Evolutionary conservation across 2,113 vertebrate species (phyloP).

Genomic region (Maylandia zebra): DNA sequence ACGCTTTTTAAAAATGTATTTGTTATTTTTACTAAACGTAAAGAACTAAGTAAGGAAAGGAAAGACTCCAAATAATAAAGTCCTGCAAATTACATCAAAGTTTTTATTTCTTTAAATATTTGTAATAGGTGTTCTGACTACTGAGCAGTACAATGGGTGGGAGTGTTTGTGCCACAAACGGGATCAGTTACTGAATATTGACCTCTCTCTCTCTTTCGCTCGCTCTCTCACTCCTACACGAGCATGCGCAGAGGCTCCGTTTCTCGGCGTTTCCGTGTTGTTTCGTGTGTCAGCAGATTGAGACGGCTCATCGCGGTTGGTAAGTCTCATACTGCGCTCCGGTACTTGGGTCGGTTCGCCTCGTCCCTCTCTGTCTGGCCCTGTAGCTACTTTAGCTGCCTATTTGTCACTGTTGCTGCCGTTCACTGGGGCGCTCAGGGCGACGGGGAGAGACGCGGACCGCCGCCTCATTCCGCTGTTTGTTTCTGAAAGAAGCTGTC

Average conservation of each 20-base stretch:
- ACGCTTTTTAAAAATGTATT: background rate
- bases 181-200: background rate
- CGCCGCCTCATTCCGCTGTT: background rate
- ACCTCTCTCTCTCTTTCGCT: background rate
- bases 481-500: constrained; percentile 6
- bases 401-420: background rate
- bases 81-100: background rate
- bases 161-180: background rate
- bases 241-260: constrained; percentile 24
- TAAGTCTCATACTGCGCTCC: background rate
- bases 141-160: background rate
- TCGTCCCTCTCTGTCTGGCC: background rate
- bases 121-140: background rate
- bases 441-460: background rate
- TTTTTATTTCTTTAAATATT: background rate
- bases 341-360: background rate
- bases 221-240: background rate
- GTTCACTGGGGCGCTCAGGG: background rate
- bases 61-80: background rate
- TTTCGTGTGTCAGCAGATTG: constrained; percentile 11
- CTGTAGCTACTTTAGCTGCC: background rate
- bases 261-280: constrained; percentile 36
- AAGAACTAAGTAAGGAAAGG: background rate
- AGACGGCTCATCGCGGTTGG: constrained; percentile 12
- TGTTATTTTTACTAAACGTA: background rate